A percentile compares a stretch with the other conserved stretches of the same genome.
Evolutionary conservation across 2,113 vertebrate genomes (phyloP).

Genomic region (Coryphaenoides rupestris): DNA sequence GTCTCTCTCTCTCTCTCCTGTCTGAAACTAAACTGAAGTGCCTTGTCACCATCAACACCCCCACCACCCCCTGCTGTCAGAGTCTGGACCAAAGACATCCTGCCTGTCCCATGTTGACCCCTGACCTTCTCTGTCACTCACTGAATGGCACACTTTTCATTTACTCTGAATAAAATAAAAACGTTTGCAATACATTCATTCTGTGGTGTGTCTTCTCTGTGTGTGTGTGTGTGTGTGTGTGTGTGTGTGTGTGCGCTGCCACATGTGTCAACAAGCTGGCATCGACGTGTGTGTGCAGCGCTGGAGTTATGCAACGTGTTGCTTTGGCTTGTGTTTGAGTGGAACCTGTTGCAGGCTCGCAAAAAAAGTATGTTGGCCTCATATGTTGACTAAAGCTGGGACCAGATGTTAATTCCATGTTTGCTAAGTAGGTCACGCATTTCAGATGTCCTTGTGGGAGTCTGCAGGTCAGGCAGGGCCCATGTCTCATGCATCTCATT

Average conservation of each 20-base stretch:
- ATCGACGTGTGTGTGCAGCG: no score
- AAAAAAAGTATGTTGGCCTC: no score
- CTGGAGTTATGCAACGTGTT: no score
- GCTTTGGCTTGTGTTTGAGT: no score
- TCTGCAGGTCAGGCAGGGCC: no score
- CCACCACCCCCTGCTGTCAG: slow-evolving; percentile 25
- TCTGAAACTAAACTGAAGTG: slow-evolving; percentile 78
- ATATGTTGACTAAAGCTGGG: no score
- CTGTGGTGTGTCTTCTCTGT: slow-evolving; percentile 19
- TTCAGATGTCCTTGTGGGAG: no score
- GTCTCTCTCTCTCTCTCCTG: slow-evolving; percentile 18
- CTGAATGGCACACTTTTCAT: slow-evolving; percentile 75
- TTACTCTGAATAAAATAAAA: slow-evolving; percentile 70
- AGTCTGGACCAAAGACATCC: slow-evolving; percentile 76
- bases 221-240: background rate
- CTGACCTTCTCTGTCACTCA: slow-evolving; percentile 46
- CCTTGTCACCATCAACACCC: slow-evolving; percentile 63
- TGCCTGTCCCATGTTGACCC: slow-evolving; percentile 32
- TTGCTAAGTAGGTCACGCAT: no score
- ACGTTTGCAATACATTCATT: slow-evolving; percentile 64
- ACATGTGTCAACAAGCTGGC: no score
- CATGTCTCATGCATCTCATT: no score
- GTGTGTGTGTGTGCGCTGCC: background rate
- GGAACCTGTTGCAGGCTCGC: no score
- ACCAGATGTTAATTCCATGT: no score